phyloP scores from a whole-genome alignment of 2,888 invertebrate genomes.

The Argyresthia albistria region DNA sequence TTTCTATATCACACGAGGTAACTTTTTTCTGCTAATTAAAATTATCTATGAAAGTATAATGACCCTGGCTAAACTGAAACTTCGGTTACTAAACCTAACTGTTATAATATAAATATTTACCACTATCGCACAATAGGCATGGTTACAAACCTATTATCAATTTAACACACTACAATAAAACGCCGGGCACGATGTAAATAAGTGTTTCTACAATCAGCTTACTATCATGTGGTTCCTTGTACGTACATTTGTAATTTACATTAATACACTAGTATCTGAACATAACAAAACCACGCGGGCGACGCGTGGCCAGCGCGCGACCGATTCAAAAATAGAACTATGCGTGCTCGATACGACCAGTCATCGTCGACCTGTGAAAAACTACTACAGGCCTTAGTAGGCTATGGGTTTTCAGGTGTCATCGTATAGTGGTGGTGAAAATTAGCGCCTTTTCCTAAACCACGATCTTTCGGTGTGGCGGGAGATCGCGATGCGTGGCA shows the following conservation, averaged over 20 bases:
- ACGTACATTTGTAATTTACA: neutral
- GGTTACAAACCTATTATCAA: neutral
- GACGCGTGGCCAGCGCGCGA: constrained; percentile 47
- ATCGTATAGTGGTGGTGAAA: neutral
- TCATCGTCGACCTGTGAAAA: neutral
- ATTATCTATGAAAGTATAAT: no score
- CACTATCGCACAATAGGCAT: neutral
- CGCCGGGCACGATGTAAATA: neutral
- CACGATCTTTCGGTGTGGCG: constrained; percentile 1
- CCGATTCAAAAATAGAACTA: constrained; percentile 50
- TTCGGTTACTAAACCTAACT: neutral
- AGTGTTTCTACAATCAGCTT: neutral
- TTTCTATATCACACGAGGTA: no score
- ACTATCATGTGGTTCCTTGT: neutral
- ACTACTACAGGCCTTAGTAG: neutral
- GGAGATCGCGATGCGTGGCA: no score
- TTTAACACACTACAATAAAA: no score
- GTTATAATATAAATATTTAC: neutral
- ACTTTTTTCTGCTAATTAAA: no score
- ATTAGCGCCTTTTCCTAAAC: neutral
- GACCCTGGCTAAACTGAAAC: no score
- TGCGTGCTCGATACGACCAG: neutral
- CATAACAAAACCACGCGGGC: constrained; percentile 63
- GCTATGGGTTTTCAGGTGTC: neutral
- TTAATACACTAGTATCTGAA: constrained; percentile 19